A percentile compares a stretch with the other conserved stretches of the same genome.
phyloP scores from a whole-genome alignment of 2,888 invertebrate genomes.

The Melanargia galathea region DNA sequence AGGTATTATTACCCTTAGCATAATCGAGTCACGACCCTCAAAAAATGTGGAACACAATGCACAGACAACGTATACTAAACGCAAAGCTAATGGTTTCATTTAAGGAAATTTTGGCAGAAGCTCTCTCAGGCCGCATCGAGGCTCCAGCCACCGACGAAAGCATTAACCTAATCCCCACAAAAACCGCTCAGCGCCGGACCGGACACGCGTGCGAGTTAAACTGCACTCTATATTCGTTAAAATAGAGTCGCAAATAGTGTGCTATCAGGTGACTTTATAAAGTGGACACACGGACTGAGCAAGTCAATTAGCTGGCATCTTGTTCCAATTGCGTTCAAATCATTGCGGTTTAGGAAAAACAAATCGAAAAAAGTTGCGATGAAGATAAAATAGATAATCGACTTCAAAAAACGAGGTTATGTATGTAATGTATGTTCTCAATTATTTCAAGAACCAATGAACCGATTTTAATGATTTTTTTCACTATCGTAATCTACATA shows the following conservation, averaged over 20 bases:
- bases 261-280: slow-evolving; percentile 8
- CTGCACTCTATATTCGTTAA: background rate
- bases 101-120: background rate
- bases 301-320: slow-evolving; percentile 40
- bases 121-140: background rate
- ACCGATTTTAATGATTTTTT: too few species aligned
- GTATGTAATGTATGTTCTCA: too few species aligned
- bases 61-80: background rate
- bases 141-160: background rate
- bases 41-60: too few species aligned
- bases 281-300: slow-evolving; percentile 17
- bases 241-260: background rate
- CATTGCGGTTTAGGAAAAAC: background rate
- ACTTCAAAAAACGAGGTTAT: too few species aligned
- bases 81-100: background rate
- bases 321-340: slow-evolving; percentile 33
- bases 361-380: background rate
- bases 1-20: too few species aligned
- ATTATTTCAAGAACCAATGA: too few species aligned
- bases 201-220: background rate
- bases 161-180: slow-evolving; percentile 1
- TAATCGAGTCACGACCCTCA: too few species aligned
- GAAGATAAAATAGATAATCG: background rate
- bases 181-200: background rate
- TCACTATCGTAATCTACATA: too few species aligned